phyloP scores from a whole-genome alignment of 2,888 invertebrate species.

The Bimastos eiseni region DNA sequence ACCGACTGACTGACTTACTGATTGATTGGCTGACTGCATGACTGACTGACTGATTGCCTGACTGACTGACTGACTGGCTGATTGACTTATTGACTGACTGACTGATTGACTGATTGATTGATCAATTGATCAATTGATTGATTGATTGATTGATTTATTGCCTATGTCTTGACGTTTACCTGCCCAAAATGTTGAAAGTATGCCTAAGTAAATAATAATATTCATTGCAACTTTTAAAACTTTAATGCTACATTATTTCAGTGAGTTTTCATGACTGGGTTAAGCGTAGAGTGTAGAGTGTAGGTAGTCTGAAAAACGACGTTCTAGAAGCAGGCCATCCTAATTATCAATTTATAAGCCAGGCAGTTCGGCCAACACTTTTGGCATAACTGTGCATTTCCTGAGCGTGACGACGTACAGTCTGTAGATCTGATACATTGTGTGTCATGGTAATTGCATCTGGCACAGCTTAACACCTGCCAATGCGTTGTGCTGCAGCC shows the following conservation, averaged over 20 bases:
- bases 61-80: too few relatives aligned
- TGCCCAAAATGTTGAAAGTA: too few relatives aligned
- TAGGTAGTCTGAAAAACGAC: not conserved
- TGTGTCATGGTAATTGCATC: not conserved
- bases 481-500: not conserved
- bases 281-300: not conserved
- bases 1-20: too few relatives aligned
- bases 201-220: too few relatives aligned
- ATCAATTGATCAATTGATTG: too few relatives aligned
- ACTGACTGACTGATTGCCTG: too few relatives aligned
- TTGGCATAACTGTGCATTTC: not conserved
- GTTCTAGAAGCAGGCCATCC: not conserved
- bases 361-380: not conserved
- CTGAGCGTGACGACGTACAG: not conserved
- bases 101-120: too few relatives aligned
- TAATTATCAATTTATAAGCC: not conserved
- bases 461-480: conserved; percentile 4
- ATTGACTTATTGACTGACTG: too few relatives aligned
- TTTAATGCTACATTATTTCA: not conserved
- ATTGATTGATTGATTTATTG: too few relatives aligned
- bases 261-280: not conserved
- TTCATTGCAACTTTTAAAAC: too few relatives aligned
- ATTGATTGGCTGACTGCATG: too few relatives aligned
- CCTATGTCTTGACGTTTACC: too few relatives aligned
- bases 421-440: not conserved